Evolutionary conservation across 2,888 invertebrate genomes (phyloP).

Genomic region (Leucoma salicis): DNA sequence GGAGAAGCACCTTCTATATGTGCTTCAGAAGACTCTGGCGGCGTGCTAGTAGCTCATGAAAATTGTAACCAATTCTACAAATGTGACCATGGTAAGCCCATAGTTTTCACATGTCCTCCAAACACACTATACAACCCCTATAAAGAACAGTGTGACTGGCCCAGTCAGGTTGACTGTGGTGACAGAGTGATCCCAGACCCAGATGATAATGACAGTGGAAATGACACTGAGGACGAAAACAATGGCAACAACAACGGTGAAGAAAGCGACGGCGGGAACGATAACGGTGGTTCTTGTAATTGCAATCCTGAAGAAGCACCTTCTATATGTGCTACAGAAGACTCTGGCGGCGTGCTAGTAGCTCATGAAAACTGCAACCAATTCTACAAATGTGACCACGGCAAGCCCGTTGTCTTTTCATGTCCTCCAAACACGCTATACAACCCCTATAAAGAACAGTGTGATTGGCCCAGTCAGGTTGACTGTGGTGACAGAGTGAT

Average conservation of each 20-base stretch:
- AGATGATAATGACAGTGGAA: background rate
- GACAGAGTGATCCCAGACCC: background rate
- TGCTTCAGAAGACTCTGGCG: background rate
- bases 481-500: slow-evolving; percentile 25
- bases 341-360: slow-evolving; percentile 25
- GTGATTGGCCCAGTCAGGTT: slow-evolving; percentile 35
- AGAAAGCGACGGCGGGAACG: background rate
- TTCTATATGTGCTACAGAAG: slow-evolving; percentile 30
- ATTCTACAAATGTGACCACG: slow-evolving; percentile 34
- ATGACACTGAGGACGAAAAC: background rate
- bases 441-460: slow-evolving; percentile 30
- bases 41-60: background rate
- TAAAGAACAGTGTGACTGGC: slow-evolving; percentile 6
- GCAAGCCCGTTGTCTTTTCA: slow-evolving; percentile 21
- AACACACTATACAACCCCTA: background rate
- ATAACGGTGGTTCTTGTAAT: slow-evolving; percentile 16
- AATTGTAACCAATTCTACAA: background rate
- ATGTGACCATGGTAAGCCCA: background rate
- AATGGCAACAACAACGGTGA: background rate
- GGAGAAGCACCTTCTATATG: background rate
- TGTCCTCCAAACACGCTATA: slow-evolving; percentile 29
- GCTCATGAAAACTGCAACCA: slow-evolving; percentile 38
- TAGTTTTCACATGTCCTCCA: background rate
- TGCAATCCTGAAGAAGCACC: slow-evolving; percentile 35
- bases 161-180: slow-evolving; percentile 5